Evolutionary conservation across 2,113 vertebrate species (phyloP).

Genomic region (Cheilinus undulatus): DNA sequence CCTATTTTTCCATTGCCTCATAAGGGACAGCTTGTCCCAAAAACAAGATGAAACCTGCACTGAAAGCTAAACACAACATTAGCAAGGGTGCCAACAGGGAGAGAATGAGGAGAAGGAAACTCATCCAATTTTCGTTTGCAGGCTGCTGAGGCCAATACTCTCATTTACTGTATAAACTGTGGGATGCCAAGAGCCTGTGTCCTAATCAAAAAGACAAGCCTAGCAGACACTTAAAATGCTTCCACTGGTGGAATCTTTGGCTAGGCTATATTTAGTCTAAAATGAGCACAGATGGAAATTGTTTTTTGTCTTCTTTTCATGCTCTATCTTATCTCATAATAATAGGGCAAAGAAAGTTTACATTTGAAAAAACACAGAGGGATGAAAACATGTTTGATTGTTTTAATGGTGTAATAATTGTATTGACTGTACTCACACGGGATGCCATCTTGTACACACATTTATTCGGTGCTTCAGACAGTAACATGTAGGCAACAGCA

Average conservation of each 20-base stretch:
- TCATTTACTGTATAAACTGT: constrained; percentile 74
- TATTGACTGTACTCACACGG: too few relatives aligned
- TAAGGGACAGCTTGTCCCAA: constrained; percentile 45
- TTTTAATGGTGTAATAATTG: too few relatives aligned
- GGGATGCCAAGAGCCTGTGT: constrained; percentile 60
- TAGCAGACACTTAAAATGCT: constrained; percentile 59
- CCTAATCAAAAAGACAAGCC: constrained; percentile 68
- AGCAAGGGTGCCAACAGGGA: constrained; percentile 56
- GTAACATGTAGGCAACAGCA: too few relatives aligned
- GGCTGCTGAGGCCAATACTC: constrained; percentile 66
- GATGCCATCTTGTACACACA: too few relatives aligned
- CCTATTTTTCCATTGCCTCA: constrained; percentile 12
- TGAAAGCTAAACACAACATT: constrained; percentile 65
- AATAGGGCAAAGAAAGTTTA: constrained; percentile 14
- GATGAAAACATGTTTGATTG: too few relatives aligned
- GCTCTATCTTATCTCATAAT: constrained; percentile 40
- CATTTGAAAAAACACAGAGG: not conserved
- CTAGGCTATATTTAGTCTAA: constrained; percentile 63
- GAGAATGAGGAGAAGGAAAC: constrained; percentile 42
- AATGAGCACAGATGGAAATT: constrained; percentile 68
- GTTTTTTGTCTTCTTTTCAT: constrained; percentile 10
- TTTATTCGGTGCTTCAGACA: too few relatives aligned
- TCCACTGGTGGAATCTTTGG: constrained; percentile 52
- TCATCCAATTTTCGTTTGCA: constrained; percentile 67
- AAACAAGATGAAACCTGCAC: constrained; percentile 56